These are phyloP conservation scores for Clarias fuscus DNA, from an alignment of 2,797 vertebrate genomes.

Conservation along the genomic window DNA sequence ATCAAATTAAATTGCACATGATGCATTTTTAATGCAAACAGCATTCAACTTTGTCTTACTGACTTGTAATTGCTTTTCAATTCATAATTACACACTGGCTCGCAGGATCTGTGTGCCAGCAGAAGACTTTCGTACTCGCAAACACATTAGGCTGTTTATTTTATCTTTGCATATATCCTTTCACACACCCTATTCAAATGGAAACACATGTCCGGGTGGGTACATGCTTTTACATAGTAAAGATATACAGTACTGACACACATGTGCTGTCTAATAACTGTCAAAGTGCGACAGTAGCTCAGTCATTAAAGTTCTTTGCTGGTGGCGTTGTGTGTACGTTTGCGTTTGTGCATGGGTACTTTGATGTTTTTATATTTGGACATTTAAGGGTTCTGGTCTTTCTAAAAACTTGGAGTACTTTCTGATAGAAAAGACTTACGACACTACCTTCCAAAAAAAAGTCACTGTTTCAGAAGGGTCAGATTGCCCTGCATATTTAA, in stretches of 20 bases:
- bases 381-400: not conserved
- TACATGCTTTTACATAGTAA: conserved; percentile 63
- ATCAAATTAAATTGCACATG: conserved; percentile 2
- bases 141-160: conserved; percentile 19
- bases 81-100: conserved; percentile 26
- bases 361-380: not conserved
- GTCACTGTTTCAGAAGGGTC: too few species aligned
- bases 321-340: conserved; percentile 15
- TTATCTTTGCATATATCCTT: not conserved
- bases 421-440: too few species aligned
- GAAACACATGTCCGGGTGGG: conserved; percentile 57
- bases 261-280: conserved; percentile 66
- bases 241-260: conserved; percentile 60
- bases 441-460: too few species aligned
- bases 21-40: conserved; percentile 32
- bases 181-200: conserved; percentile 38
- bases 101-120: not conserved
- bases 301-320: conserved; percentile 59
- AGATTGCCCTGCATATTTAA: too few species aligned
- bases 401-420: not conserved
- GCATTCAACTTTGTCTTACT: conserved; percentile 17
- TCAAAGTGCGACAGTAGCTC: conserved; percentile 42
- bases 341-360: not conserved
- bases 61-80: conserved; percentile 12
- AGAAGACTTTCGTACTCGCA: not conserved